These are phyloP conservation scores for Heterotilapia buettikoferi DNA, from an alignment of 2,113 vertebrate species.

Conservation along the genomic window DNA sequence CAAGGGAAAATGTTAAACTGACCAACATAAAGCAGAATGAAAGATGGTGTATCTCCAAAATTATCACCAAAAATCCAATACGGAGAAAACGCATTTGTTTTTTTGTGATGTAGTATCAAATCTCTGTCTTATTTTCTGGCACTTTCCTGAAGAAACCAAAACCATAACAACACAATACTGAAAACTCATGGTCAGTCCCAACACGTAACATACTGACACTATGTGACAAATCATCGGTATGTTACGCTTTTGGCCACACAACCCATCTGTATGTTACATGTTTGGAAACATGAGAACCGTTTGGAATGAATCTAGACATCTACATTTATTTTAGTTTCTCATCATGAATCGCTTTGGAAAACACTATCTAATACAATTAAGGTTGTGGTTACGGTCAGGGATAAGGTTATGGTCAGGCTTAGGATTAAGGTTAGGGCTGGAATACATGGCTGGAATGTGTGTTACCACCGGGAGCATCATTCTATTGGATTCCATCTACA, in stretches of 20 bases:
- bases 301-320: not conserved
- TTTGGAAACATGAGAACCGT: not conserved
- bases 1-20: not conserved
- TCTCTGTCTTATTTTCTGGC: not conserved
- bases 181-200: not conserved
- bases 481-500: not conserved
- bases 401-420: not conserved
- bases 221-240: too few relatives aligned
- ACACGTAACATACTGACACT: too few relatives aligned
- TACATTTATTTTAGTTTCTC: not conserved
- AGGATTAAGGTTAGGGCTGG: not conserved
- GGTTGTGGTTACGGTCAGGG: not conserved
- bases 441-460: not conserved
- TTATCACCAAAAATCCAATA: not conserved
- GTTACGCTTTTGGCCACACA: not conserved
- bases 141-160: not conserved
- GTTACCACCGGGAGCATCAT: not conserved
- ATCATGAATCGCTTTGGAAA: not conserved
- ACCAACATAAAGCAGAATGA: not conserved
- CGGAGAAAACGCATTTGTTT: not conserved
- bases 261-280: not conserved
- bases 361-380: not conserved
- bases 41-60: not conserved
- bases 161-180: not conserved
- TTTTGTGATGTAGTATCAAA: not conserved